A percentile compares a stretch with the other conserved stretches of the same genome.
Conservation (phyloP, 2,113 vertebrate genomes). For the Sphyrna mokarran region DNA sequence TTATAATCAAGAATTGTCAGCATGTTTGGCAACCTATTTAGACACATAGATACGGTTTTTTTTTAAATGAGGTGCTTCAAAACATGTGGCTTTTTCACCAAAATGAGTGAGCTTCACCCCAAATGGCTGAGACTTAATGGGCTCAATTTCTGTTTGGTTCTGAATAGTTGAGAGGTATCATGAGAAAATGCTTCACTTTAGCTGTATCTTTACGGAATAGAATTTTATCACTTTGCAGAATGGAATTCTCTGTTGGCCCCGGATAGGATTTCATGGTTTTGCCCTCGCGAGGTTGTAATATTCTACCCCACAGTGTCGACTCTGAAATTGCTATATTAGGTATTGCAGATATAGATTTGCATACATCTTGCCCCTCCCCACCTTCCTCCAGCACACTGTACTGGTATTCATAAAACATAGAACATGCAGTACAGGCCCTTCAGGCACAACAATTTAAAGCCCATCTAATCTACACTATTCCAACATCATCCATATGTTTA, state of each 20-base stretch:
- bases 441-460: too few relatives aligned
- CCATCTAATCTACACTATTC: too few relatives aligned
- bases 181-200: background rate
- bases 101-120: background rate
- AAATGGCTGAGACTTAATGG: background rate
- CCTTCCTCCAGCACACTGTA: too few relatives aligned
- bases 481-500: too few relatives aligned
- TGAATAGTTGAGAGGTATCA: background rate
- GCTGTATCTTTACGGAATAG: background rate
- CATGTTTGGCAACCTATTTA: background rate
- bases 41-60: background rate
- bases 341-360: background rate
- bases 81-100: background rate
- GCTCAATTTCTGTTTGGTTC: background rate
- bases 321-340: background rate
- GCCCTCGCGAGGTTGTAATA: too few relatives aligned
- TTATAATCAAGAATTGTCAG: background rate
- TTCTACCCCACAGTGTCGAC: background rate
- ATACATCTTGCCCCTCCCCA: too few relatives aligned
- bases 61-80: background rate
- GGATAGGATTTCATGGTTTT: too few relatives aligned
- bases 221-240: too few relatives aligned
- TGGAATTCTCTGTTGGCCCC: too few relatives aligned
- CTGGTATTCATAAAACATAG: too few relatives aligned
- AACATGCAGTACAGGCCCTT: too few relatives aligned